Evolutionary conservation across 1,140 invertebrate species (phyloP).

Genomic region (Lanistes nyassanus): DNA sequence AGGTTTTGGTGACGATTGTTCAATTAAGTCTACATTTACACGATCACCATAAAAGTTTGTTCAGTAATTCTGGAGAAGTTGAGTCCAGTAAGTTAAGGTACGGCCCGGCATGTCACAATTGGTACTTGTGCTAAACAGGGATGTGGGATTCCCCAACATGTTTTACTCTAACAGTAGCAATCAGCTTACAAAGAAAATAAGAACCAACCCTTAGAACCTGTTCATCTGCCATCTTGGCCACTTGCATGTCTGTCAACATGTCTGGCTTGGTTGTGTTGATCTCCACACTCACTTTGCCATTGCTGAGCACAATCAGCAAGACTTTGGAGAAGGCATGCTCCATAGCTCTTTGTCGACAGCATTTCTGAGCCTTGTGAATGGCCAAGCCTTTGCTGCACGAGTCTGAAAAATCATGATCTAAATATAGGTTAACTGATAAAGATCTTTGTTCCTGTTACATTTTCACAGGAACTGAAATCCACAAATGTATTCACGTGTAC

Average conservation of each 20-base stretch:
- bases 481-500: not conserved
- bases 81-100: too few species aligned
- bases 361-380: conserved; percentile 50
- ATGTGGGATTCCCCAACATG: too few species aligned
- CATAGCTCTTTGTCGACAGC: conserved; percentile 47
- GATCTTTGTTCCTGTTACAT: not conserved
- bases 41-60: too few species aligned
- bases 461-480: not conserved
- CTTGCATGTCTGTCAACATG: conserved; percentile 24
- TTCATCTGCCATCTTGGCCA: conserved; percentile 34
- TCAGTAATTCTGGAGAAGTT: too few species aligned
- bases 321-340: conserved; percentile 59
- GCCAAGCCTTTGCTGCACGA: conserved; percentile 40
- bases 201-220: conserved; percentile 43
- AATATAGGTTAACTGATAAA: not conserved
- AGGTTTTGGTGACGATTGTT: too few species aligned
- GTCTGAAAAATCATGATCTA: conserved; percentile 32
- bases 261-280: conserved; percentile 51
- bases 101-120: not conserved
- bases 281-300: conserved; percentile 57
- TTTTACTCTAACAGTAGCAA: too few species aligned
- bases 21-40: too few species aligned
- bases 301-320: conserved; percentile 48
- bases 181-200: too few species aligned
- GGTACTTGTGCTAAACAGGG: too few species aligned